Conservation (phyloP, 2,888 invertebrate species). For the Cosmopolites sordidus region DNA sequence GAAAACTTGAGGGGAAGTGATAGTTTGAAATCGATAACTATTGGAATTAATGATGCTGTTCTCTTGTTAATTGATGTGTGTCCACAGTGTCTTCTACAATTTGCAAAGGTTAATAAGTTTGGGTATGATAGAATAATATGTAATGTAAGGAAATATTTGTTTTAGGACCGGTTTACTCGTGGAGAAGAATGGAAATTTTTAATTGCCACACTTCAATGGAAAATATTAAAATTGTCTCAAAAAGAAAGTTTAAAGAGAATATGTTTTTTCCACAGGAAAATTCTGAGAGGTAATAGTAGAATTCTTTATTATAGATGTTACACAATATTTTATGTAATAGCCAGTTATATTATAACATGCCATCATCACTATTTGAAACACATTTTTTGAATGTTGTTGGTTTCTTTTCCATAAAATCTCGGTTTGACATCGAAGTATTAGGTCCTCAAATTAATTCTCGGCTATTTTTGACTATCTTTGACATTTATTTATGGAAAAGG, state of each 20-base stretch:
- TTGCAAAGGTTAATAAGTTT: too few relatives aligned
- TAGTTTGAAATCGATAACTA: constrained; percentile 52
- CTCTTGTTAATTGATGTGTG: constrained; percentile 56
- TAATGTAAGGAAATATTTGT: background rate
- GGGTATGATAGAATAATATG: constrained; percentile 41
- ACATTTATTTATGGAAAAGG: too few relatives aligned
- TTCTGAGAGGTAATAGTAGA: constrained; percentile 45
- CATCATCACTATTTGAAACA: too few relatives aligned
- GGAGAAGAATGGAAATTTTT: constrained; percentile 50
- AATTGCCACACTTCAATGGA: constrained; percentile 45
- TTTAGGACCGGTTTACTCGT: constrained; percentile 46
- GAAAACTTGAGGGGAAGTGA: constrained; percentile 53
- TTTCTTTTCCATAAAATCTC: too few relatives aligned
- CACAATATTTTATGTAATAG: too few relatives aligned
- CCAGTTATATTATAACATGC: too few relatives aligned
- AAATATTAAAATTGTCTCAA: constrained; percentile 42
- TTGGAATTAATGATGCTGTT: constrained; percentile 52
- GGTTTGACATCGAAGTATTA: too few relatives aligned
- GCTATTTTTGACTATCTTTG: too few relatives aligned
- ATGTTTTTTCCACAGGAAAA: constrained; percentile 45
- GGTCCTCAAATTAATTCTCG: too few relatives aligned
- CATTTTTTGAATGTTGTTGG: too few relatives aligned
- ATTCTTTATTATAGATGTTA: too few relatives aligned
- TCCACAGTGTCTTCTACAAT: constrained; percentile 60
- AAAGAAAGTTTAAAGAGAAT: constrained; percentile 38